Percentiles rank a stretch among this genome's conserved stretches.
Conservation (phyloP, 2,888 invertebrate genomes). For the Halictus quadricinctus region DNA sequence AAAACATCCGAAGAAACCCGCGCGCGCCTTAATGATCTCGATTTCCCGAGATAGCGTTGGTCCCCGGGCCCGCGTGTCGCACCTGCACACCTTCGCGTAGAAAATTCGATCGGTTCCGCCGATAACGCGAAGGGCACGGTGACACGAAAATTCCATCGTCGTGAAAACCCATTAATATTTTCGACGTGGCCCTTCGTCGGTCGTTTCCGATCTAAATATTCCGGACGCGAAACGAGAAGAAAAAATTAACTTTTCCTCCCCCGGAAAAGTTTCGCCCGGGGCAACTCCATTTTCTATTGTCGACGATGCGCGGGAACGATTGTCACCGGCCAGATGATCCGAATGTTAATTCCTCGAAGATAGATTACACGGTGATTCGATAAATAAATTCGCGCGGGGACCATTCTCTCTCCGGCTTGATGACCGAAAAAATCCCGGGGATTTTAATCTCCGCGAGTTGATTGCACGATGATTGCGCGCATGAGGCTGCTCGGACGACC, state of each 20-base stretch:
- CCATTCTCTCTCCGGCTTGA: neutral
- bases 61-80: slow-evolving; percentile 14
- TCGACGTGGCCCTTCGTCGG: neutral
- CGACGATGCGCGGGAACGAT: too few relatives aligned
- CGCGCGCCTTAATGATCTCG: slow-evolving; percentile 42
- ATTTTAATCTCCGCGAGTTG: neutral
- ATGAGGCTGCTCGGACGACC: neutral
- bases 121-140: slow-evolving; percentile 27
- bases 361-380: neutral
- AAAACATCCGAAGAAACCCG: slow-evolving; percentile 15
- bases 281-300: too few relatives aligned
- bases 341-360: neutral
- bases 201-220: neutral
- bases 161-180: slow-evolving; percentile 13
- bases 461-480: slow-evolving; percentile 7
- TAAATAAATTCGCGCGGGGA: neutral
- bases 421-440: neutral
- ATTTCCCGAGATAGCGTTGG: slow-evolving; percentile 42
- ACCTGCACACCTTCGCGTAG: slow-evolving; percentile 24
- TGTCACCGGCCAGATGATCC: too few relatives aligned
- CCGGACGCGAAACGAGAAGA: neutral
- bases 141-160: slow-evolving; percentile 42
- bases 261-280: too few relatives aligned
- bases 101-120: slow-evolving; percentile 45
- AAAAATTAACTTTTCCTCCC: too few relatives aligned